Evolutionary conservation across 1,140 invertebrate genomes (phyloP).

Genomic region (Sweltsa coloradensis): DNA sequence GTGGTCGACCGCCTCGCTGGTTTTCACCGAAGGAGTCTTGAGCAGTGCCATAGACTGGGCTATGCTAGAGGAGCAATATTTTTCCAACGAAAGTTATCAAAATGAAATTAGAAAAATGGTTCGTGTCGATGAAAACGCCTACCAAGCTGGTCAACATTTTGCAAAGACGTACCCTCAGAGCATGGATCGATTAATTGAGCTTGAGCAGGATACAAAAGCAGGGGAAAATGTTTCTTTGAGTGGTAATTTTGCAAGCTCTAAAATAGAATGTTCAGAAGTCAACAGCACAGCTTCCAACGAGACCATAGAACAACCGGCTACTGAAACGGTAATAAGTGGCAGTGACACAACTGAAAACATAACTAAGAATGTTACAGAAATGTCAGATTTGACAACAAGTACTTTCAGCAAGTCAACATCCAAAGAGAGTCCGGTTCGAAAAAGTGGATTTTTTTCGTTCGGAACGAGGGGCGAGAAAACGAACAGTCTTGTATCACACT

Average conservation of each 20-base stretch:
- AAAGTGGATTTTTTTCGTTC: no score
- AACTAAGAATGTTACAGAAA: no score
- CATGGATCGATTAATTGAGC: conserved; percentile 32
- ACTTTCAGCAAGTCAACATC: no score
- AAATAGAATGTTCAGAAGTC: no score
- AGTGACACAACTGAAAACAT: no score
- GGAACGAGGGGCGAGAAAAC: no score
- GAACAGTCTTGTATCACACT: no score
- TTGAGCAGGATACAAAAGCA: conserved; percentile 24
- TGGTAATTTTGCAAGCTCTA: conserved; percentile 9
- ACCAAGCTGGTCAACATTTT: conserved; percentile 67
- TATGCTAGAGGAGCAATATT: conserved; percentile 78
- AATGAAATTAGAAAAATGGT: conserved; percentile 76
- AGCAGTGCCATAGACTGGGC: conserved; percentile 91
- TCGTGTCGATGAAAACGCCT: conserved; percentile 56
- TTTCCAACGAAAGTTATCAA: conserved; percentile 65
- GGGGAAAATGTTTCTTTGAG: conserved; percentile 1
- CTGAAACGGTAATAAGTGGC: no score
- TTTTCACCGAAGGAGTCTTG: conserved; percentile 75
- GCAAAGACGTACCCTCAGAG: conserved; percentile 57
- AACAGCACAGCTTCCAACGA: no score
- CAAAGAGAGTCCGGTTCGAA: no score
- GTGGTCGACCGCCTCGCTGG: conserved; percentile 91
- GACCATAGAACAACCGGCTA: no score
- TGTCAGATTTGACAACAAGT: no score